Percentiles rank a stretch among this genome's conserved stretches.
Evolutionary conservation across 2,113 vertebrate genomes (phyloP).

Genomic region (Odontesthes bonariensis): DNA sequence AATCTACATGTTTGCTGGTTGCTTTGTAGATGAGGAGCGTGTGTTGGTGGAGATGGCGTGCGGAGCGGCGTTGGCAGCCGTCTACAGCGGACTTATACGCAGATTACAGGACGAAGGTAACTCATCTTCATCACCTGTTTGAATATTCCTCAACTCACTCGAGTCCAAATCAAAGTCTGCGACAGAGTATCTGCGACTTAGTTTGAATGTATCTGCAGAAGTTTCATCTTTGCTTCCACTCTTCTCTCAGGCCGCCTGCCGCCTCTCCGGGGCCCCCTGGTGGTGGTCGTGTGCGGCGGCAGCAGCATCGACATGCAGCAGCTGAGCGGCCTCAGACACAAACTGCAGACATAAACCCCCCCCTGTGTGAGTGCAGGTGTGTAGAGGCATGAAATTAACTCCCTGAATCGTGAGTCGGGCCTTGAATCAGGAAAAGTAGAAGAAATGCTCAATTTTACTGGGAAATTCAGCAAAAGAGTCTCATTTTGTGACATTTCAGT

Average conservation of each 20-base stretch:
- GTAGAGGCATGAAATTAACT: background rate
- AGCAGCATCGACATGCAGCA: constrained; percentile 79
- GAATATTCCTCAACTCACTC: too few relatives aligned
- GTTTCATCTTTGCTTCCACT: too few relatives aligned
- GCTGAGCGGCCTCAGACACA: constrained; percentile 69
- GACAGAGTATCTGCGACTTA: too few relatives aligned
- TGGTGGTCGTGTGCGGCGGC: constrained; percentile 85
- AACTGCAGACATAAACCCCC: constrained; percentile 46
- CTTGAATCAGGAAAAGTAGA: background rate
- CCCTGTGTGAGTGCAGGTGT: background rate
- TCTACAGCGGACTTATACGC: constrained; percentile 79
- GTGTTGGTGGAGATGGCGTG: constrained; percentile 86
- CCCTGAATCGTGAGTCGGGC: background rate
- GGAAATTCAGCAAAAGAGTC: background rate
- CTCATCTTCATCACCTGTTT: background rate
- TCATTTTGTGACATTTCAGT: background rate
- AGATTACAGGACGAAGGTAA: constrained; percentile 79
- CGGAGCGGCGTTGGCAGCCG: constrained; percentile 81
- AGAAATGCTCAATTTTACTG: background rate
- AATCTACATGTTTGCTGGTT: background rate
- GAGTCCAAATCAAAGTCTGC: too few relatives aligned
- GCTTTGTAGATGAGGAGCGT: constrained; percentile 83
- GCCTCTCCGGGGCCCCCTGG: constrained; percentile 66
- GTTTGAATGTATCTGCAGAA: background rate
- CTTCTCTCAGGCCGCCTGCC: constrained; percentile 68